Evolutionary conservation across 2,113 vertebrate species (phyloP).

Genomic region (Poicephalus gulielmi): DNA sequence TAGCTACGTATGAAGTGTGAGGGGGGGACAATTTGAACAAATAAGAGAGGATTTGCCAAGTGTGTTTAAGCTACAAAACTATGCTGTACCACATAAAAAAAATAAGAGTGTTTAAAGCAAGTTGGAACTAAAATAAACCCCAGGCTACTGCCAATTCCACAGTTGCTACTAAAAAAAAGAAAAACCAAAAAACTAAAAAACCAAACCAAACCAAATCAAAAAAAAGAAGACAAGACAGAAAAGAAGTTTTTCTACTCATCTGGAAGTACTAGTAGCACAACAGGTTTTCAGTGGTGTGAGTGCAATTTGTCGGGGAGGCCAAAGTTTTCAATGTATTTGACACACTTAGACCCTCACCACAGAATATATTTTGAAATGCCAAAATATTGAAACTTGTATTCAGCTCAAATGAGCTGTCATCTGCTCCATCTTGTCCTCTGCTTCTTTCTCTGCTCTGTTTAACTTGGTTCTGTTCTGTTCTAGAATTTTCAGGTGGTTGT

Average conservation of each 20-base stretch:
- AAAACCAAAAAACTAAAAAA: not conserved
- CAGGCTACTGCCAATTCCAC: not conserved
- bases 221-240: not conserved
- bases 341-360: not conserved
- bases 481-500: not conserved
- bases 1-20: not conserved
- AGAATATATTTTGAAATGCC: not conserved
- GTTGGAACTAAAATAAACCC: not conserved
- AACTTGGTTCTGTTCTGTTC: not conserved
- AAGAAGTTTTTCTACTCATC: not conserved
- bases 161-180: not conserved
- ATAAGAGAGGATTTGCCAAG: not conserved
- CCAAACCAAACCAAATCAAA: not conserved
- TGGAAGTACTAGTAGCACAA: not conserved
- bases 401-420: not conserved
- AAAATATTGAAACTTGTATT: not conserved
- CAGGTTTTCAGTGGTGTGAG: not conserved
- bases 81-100: not conserved
- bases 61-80: constrained; percentile 20
- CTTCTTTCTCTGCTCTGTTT: not conserved
- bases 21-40: not conserved
- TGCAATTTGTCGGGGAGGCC: not conserved
- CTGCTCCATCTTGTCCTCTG: rapidly evolving
- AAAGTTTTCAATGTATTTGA: not conserved
- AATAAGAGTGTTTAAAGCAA: not conserved